phyloP scores from a whole-genome alignment of 2,888 invertebrate species.

The Philereme transversata region DNA sequence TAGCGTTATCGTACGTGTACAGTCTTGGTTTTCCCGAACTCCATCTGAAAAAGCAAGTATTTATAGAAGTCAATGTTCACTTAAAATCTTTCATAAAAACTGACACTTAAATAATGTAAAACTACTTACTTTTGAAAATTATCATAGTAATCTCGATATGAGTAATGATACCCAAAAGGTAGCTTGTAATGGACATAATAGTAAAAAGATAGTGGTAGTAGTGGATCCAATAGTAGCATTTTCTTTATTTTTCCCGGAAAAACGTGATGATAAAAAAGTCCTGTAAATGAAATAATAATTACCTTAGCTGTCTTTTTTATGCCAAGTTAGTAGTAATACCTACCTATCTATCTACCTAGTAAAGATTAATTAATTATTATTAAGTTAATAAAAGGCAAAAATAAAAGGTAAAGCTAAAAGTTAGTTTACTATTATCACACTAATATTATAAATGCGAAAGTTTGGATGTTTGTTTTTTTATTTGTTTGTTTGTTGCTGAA shows the following conservation, averaged over 20 bases:
- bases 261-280: conserved; percentile 60
- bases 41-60: conserved; percentile 41
- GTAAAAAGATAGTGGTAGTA: conserved; percentile 44
- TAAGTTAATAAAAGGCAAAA: too few relatives aligned
- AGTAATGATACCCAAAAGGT: conserved; percentile 41
- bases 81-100: too few relatives aligned
- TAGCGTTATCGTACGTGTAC: conserved; percentile 59
- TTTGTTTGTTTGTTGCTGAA: too few relatives aligned
- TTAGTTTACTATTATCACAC: too few relatives aligned
- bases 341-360: too few relatives aligned
- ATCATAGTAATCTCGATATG: conserved; percentile 57
- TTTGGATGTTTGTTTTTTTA: too few relatives aligned
- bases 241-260: conserved; percentile 77
- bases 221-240: conserved; percentile 66
- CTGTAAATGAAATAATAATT: conserved; percentile 45
- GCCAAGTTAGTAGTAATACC: too few relatives aligned
- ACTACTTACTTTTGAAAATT: conserved; percentile 46
- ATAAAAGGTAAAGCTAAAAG: too few relatives aligned
- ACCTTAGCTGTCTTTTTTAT: not conserved
- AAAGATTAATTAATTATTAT: too few relatives aligned
- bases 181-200: conserved; percentile 43
- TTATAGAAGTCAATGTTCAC: too few relatives aligned
- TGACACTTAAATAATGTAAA: not conserved
- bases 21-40: conserved; percentile 41
- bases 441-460: too few relatives aligned